Evolutionary conservation across 1,140 invertebrate species (phyloP).

Genomic region (Antheraea pernyi): DNA sequence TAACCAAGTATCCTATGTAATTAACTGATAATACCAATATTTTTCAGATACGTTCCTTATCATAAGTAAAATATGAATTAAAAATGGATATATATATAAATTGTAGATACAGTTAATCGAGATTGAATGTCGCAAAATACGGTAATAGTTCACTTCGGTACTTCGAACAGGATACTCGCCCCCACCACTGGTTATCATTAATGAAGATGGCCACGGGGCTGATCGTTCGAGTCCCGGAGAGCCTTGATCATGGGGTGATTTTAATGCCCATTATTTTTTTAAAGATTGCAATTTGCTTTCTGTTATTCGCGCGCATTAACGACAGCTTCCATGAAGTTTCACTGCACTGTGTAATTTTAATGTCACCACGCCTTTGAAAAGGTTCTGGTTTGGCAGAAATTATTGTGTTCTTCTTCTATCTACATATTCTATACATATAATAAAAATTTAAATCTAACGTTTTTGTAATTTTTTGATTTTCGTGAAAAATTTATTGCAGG

Average conservation of each 20-base stretch:
- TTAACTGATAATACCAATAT: too few relatives aligned
- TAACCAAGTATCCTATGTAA: too few relatives aligned
- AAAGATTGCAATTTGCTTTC: slow-evolving; percentile 27
- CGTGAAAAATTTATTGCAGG: too few relatives aligned
- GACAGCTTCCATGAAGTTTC: not conserved
- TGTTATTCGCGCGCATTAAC: slow-evolving; percentile 1
- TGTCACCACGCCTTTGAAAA: not conserved
- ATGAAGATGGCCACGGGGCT: slow-evolving; percentile 67
- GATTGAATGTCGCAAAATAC: not conserved
- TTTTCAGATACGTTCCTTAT: too few relatives aligned
- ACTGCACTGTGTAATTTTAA: not conserved
- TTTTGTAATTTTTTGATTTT: too few relatives aligned
- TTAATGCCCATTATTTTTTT: slow-evolving; percentile 34
- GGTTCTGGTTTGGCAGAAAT: not conserved
- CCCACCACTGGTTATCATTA: slow-evolving; percentile 68
- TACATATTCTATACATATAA: too few relatives aligned
- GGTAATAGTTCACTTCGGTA: slow-evolving; percentile 22
- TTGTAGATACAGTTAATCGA: not conserved
- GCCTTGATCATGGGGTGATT: slow-evolving; percentile 58
- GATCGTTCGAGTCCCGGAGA: slow-evolving; percentile 62
- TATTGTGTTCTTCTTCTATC: too few relatives aligned
- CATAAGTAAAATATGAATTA: too few relatives aligned
- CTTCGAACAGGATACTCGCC: slow-evolving; percentile 52
- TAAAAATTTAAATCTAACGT: too few relatives aligned
- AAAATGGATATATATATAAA: too few relatives aligned